Conservation (phyloP, 2,113 vertebrate species). For the Callospermophilus lateralis region DNA sequence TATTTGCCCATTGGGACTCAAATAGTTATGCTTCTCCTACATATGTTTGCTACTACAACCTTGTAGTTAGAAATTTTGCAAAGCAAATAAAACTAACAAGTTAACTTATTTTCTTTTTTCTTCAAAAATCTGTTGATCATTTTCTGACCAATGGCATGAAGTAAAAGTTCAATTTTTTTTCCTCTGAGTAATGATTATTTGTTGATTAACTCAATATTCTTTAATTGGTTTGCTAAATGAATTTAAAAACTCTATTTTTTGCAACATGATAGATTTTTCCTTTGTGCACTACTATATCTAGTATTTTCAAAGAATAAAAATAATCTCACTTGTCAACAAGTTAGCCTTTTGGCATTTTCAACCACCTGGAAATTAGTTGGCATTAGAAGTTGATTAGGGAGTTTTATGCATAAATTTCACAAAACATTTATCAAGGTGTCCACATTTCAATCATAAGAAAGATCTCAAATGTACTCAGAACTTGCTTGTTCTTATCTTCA, state of each 20-base stretch:
- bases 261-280: not conserved
- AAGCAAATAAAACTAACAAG: not conserved
- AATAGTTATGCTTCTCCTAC: not conserved
- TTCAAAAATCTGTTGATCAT: slow-evolving; percentile 45
- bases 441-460: slow-evolving; percentile 55
- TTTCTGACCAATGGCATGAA: slow-evolving; percentile 39
- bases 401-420: not conserved
- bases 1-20: not conserved
- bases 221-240: slow-evolving; percentile 58
- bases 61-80: not conserved
- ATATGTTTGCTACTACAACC: not conserved
- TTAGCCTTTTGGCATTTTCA: not conserved
- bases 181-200: slow-evolving; percentile 65
- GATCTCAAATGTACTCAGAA: not conserved
- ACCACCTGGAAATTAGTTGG: not conserved
- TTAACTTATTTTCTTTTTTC: not conserved
- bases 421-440: not conserved
- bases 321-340: not conserved
- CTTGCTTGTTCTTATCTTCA: not conserved
- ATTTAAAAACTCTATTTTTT: not conserved
- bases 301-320: slow-evolving; percentile 47
- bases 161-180: slow-evolving; percentile 63
- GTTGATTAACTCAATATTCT: slow-evolving; percentile 48
- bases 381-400: not conserved
- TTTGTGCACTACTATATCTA: not conserved